Conservation (phyloP, 2,888 invertebrate genomes). For the Dolichomitus sp. region DNA sequence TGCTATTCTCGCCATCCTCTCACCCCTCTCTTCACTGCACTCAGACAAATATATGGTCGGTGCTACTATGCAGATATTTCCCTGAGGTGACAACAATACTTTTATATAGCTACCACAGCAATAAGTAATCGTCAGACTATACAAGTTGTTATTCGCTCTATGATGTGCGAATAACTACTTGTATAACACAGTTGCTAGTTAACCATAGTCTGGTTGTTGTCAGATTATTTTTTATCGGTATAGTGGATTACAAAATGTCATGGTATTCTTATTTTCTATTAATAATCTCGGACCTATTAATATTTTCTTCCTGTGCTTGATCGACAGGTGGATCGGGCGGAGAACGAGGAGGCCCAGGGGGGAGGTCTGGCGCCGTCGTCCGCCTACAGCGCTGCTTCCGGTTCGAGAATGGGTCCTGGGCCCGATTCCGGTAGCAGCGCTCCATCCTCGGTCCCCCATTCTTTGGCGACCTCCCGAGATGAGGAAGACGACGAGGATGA, state of each 20-base stretch:
- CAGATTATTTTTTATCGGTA: not conserved
- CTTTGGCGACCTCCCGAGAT: slow-evolving; percentile 90
- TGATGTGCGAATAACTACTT: too few species aligned
- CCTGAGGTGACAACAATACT: too few species aligned
- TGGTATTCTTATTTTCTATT: too few species aligned
- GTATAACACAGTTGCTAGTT: too few species aligned
- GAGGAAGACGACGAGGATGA: slow-evolving; percentile 89
- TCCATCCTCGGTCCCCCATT: slow-evolving; percentile 86
- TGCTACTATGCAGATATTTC: too few species aligned
- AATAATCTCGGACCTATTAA: not conserved
- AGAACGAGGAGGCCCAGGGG: slow-evolving; percentile 83
- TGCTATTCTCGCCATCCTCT: too few species aligned
- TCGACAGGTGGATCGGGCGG: slow-evolving; percentile 84
- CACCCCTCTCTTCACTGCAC: too few species aligned
- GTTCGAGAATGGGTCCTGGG: slow-evolving; percentile 84
- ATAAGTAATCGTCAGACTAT: too few species aligned
- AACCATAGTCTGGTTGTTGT: too few species aligned
- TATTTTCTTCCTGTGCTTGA: not conserved
- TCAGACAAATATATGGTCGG: too few species aligned
- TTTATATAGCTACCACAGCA: too few species aligned
- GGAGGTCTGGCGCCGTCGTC: slow-evolving; percentile 81
- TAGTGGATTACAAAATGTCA: not conserved
- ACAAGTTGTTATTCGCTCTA: too few species aligned
- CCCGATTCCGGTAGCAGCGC: slow-evolving; percentile 85
- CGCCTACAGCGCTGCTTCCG: slow-evolving; percentile 80